Base-by-base conservation (phyloP, 2,113 vertebrate genomes). In the Elaphurus davidianus region DNA sequence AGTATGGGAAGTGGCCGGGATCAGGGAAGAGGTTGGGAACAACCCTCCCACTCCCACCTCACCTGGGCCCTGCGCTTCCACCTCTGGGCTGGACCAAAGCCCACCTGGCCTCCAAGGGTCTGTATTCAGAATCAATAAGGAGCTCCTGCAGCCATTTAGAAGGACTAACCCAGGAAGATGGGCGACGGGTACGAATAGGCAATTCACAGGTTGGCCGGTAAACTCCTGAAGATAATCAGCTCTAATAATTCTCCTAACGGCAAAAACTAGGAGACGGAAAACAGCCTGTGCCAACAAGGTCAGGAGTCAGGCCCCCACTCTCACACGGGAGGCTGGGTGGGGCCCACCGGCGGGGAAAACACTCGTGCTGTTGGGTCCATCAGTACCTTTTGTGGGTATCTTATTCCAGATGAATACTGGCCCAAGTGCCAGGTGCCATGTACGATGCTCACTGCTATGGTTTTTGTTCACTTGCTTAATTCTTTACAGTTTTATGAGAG, bases 181-280 rank as follows among this genome's bases (percentile, higher is more conserved):
- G 45, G 45, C 2, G 0, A 57, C 28, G n/a, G 2, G 45, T 16
- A 1, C 8, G 11, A 8, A 36, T 12, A 45, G 87, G 71, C 14
- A 15, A 3, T 21, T 28, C 87, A 28, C 15, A 4, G 4, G 0
- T 23, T 9, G 28, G 21, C 52, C 43, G 9, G 8, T 5, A 40
- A 50, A 23, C 7, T 10, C 60, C 12, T 7, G 59, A 14, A 54
- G n/a, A 25, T 1, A 3, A 1, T 87, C 47, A 4, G 57, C 83
- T 47, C n/a, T 52, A 74, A 74, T 13, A 40, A 71, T 40, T 23
- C n/a, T 40, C 52, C 79, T 60, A 9, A 30, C 4, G 47, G 57
- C 82, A n/a, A 23, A 43, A 12, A 2, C 36, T 0, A 36, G 55
- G 59, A 57, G 57, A 15, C 4, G 0, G 30, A 13, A 7, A 7